Percentiles rank a stretch among this genome's conserved stretches.
phyloP scores from a whole-genome alignment of 2,888 invertebrate genomes.

The Prionchulus punctatus region DNA sequence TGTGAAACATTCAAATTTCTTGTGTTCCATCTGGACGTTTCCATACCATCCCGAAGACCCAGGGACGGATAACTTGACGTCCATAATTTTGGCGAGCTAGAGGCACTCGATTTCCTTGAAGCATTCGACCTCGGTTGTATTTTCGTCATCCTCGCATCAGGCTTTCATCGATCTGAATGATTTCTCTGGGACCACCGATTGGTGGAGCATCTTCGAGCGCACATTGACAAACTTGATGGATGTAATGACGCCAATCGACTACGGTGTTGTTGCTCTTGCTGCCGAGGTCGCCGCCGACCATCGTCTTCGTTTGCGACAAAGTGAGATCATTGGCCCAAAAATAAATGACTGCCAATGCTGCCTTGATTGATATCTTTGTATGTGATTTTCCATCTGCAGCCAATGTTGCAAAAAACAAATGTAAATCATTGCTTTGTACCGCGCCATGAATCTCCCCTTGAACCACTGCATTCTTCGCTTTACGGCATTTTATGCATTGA shows the following conservation, averaged over 20 bases:
- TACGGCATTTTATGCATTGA: too few relatives aligned
- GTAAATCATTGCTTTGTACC: too few relatives aligned
- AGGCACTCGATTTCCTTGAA: not conserved
- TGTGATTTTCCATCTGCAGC: too few relatives aligned
- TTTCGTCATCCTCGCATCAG: not conserved
- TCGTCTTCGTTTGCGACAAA: too few relatives aligned
- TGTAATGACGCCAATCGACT: not conserved
- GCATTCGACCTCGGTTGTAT: slow-evolving; percentile 1
- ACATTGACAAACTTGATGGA: too few relatives aligned
- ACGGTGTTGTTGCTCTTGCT: not conserved
- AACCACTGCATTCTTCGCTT: too few relatives aligned
- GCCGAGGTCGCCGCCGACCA: too few relatives aligned
- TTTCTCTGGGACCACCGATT: not conserved
- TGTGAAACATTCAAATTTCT: not conserved
- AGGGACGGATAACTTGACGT: not conserved
- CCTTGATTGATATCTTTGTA: too few relatives aligned
- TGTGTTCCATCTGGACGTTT: not conserved
- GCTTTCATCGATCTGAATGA: slow-evolving; percentile 6
- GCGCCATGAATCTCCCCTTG: too few relatives aligned
- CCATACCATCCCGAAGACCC: slow-evolving; percentile 5
- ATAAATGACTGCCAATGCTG: too few relatives aligned
- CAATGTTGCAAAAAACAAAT: too few relatives aligned
- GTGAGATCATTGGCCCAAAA: too few relatives aligned
- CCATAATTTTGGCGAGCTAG: slow-evolving; percentile 3
- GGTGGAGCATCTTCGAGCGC: not conserved